Conservation (phyloP, 35 echinoderm and acorn worm species). For the Apostichopus japonicus region DNA sequence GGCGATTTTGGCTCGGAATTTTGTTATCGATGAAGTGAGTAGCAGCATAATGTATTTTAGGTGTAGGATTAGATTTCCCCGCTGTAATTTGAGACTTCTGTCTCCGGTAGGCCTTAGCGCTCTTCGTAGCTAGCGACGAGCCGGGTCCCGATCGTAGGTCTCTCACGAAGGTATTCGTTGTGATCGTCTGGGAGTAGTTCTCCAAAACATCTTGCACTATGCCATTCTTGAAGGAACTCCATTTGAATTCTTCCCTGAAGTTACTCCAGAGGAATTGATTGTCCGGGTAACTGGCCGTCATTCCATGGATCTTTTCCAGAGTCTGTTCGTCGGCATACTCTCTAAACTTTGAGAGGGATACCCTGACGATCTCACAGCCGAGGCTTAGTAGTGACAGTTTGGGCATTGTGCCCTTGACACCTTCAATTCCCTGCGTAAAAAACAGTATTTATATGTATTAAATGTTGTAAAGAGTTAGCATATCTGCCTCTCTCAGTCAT, state of each 20-base stretch:
- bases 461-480: too few relatives aligned
- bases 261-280: constrained; percentile 82
- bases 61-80: constrained; percentile 50
- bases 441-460: not conserved
- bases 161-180: constrained; percentile 44
- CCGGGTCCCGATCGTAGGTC: not conserved
- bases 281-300: constrained; percentile 70
- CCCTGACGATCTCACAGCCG: constrained; percentile 88
- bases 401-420: constrained; percentile 69
- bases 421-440: constrained; percentile 73
- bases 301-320: constrained; percentile 51
- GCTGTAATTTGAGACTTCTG: not conserved
- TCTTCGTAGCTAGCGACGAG: not conserved
- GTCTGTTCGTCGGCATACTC: constrained; percentile 86
- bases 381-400: constrained; percentile 82
- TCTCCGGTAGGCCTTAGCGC: constrained; percentile 19
- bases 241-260: constrained; percentile 57
- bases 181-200: constrained; percentile 52
- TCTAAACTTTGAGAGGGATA: constrained; percentile 89
- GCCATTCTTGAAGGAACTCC: constrained; percentile 92
- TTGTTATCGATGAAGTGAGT: constrained; percentile 43
- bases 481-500: too few relatives aligned
- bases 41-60: constrained; percentile 57
- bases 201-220: constrained; percentile 64
- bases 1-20: constrained; percentile 11